Percentiles rank a stretch among this genome's conserved stretches.
phyloP scores from a whole-genome alignment of 2,888 invertebrate genomes.

The Nephrotoma guestfalica region DNA sequence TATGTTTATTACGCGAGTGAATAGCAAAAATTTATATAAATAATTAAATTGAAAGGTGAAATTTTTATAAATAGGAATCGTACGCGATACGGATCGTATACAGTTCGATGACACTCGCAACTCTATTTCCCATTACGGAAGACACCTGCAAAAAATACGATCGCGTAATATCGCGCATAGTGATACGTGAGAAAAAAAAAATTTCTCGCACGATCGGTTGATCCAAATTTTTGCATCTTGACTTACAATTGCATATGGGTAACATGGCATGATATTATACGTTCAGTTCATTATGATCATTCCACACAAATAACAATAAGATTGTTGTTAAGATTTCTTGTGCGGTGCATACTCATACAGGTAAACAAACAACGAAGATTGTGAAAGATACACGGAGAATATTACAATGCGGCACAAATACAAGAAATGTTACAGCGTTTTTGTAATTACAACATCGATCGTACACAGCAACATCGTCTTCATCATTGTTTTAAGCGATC shows the following conservation, averaged over 20 bases:
- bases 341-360: background rate
- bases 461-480: background rate
- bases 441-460: background rate
- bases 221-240: background rate
- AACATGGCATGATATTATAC: background rate
- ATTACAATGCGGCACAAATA: background rate
- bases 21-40: background rate
- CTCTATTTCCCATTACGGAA: background rate
- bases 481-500: background rate
- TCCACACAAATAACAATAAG: background rate
- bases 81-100: background rate
- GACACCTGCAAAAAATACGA: background rate
- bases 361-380: background rate
- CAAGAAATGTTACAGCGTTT: background rate
- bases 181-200: background rate
- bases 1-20: background rate
- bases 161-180: background rate
- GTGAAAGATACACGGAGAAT: background rate
- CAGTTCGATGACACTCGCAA: background rate
- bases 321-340: background rate
- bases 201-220: background rate
- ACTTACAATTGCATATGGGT: background rate
- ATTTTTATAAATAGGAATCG: background rate
- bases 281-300: background rate
- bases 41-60: background rate